Base-by-base conservation (phyloP, 2,888 invertebrate genomes). In the Drosophila tripunctata region DNA sequence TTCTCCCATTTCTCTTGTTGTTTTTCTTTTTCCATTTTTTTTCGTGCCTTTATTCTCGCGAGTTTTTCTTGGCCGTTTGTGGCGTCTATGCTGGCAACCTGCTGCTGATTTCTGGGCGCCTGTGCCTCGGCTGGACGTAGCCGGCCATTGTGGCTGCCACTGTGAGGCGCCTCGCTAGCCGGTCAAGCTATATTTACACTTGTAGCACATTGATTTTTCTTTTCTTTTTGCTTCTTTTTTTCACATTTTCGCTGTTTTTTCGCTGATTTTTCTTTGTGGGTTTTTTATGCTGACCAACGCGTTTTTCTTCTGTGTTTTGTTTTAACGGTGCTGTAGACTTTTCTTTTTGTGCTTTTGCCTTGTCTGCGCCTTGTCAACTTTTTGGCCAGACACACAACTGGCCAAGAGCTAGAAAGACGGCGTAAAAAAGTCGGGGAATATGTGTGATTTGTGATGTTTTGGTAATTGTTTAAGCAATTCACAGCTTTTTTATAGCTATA, bases 171-270 rank as follows among this genome's bases (percentile, higher is more conserved):
- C 75, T 36, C 51, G 36, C 50, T 58, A 60, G 65, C 38, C 87
- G 83, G 83, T 83, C 83, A 87, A 86, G 76, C 72, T 81, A 52
- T 78, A 84, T 78, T 83, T 81, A 81, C 87, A 83, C 87, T 83
- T 83, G 83, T 83, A 58, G 84, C 75, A 58, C 83, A 83, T 84
- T 84, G 87, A 87, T 83, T 87, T 83, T 79, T 33, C 58, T 54
- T 51, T 50, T 55, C 38, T 33, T 43, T 31, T 45, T 63, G 51
- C 5, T 36, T 56, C 24, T 70, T 30, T 40, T 36, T 44, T 10
- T 15, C 35, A 48, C 12, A 31, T 48, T 63, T 73, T 55, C 44
- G 51, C 52, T 43, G 7, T 30, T 22, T 58, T 54, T 54, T 51
- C n/a, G n/a, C n/a, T n/a, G n/a, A n/a, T n/a, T n/a, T n/a, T n/a